A percentile compares a stretch with the other conserved stretches of the same genome.
Evolutionary conservation across 2,888 invertebrate species (phyloP).

Genomic region (Priocnemis perturbator): DNA sequence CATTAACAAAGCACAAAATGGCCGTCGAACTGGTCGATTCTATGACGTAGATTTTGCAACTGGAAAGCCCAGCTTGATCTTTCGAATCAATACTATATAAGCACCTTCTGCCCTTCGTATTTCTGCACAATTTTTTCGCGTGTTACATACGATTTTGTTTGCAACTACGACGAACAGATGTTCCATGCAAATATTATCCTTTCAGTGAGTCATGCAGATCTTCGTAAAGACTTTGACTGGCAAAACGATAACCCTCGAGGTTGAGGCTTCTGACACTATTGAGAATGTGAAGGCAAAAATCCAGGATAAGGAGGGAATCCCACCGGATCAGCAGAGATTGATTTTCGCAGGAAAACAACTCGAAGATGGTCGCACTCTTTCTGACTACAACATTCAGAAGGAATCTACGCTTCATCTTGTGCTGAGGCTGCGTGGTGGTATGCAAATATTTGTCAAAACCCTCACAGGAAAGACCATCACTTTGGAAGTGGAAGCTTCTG

Average conservation of each 20-base stretch:
- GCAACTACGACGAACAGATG: too few relatives aligned
- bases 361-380: constrained; percentile 51
- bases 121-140: too few relatives aligned
- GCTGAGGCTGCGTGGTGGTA: constrained; percentile 50
- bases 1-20: constrained; percentile 41
- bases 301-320: constrained; percentile 55
- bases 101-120: too few relatives aligned
- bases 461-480: constrained; percentile 61
- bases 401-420: constrained; percentile 54
- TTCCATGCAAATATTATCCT: too few relatives aligned
- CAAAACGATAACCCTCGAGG: constrained; percentile 53
- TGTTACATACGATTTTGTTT: too few relatives aligned
- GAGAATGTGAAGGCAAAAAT: constrained; percentile 56
- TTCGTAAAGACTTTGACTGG: constrained; percentile 54
- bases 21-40: constrained; percentile 32
- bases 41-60: background rate
- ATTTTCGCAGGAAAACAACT: constrained; percentile 57
- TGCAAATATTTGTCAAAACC: constrained; percentile 57
- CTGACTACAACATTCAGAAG: constrained; percentile 55
- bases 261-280: constrained; percentile 53
- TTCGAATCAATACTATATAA: too few relatives aligned
- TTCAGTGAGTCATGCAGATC: constrained; percentile 76
- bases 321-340: constrained; percentile 51
- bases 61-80: background rate
- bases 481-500: constrained; percentile 59